Evolutionary conservation across 2,797 vertebrate genomes (phyloP), one percentile per base, ranked within the genome.

Genomic region (Erithacus rubecula): DNA sequence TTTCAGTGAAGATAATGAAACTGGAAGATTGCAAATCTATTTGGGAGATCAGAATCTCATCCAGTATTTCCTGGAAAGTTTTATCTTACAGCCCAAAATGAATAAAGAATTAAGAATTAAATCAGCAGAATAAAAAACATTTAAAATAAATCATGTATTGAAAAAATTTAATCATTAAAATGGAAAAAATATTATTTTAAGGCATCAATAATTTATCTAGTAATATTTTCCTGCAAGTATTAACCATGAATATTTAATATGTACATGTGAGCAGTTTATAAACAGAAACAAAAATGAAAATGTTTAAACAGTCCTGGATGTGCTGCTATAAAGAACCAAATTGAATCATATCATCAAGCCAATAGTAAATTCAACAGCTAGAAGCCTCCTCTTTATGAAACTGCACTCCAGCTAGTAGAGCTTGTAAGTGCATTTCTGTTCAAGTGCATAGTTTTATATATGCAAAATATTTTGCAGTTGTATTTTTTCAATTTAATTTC

Each of bases 261-360:
- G 29, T 60, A 90, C 39, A 69, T 37, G 15, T 41, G 52, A 82
- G 63, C 67, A 79, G 76, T 55, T 89, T 87, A 81, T 87, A 92
- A 96, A 93, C 82, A 89, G 75, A 89, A 94, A 93, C 44, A 93
- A 89, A 91, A 87, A 76, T 34, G 74, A 95, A 92, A 83, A 80
- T 46, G n/a, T 52, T 79, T 34, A 84, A 62, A 32, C 2, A 0
- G 46, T 59, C 37, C 37, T 70, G 27, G 52, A 87, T 89, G 78
- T 5, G 2, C 52, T 92, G 49, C 49, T 85, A 36, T 60, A 32
- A 92, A 94, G 71, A 77, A 83, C 27, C 23, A 79, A 80, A 94
- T 44, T 89, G 55, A 92, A 87, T 84, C 63, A 22, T 62, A 89
- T 39, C 63, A 83, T 34, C 39, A 90, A 74, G 67, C 59, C 41